Base-by-base conservation (phyloP, 2,113 vertebrate genomes). In the Leptodactylus fuscus region DNA sequence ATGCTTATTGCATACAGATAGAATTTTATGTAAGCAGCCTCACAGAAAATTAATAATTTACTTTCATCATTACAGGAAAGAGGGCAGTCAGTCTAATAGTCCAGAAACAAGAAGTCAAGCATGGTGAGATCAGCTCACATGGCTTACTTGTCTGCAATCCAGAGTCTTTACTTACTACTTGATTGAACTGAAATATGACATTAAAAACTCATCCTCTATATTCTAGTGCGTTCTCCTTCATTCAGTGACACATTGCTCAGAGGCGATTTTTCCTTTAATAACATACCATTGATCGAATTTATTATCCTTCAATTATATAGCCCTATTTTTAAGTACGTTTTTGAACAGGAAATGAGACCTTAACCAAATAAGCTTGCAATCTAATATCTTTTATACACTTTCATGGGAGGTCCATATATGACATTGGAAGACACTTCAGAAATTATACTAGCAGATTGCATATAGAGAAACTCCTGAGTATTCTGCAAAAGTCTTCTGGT, bases 51-150 rank as follows among this genome's bases (percentile, higher is more conserved):
- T 49, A 85, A 85, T 85, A 78, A 78, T 85, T 78, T 85, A 85
- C 69, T 78, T 85, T 78, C 60, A 78, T 85, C 74, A 85, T 85
- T 85, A 85, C 83, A 78, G 74, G 69, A 85, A 85, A 85, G 83
- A 85, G 83, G 83, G 74, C 83, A 85, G 83, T 85, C 53, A 78
- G 83, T 85, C 83, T 85, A 85, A 85, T 85, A 85, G 83, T 85
- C 74, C 83, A 85, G 58, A 85, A 85, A 69, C 83, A 85, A 78
- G 70, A 78, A 85, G 83, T 85, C 74, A 85, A 78, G 74, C 83
- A 78, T 85, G 74, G 60, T 67, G 27, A 67, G 74, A 85, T 85
- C 83, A 69, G 34, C 83, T 85, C 58, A 80, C 65, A 73, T 60
- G 67, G 70, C 74, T 86, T 73, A 69, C 79, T 81, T 81, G 78